Evolutionary conservation across 2,113 vertebrate genomes (phyloP).

Genomic region (Scytalopus superciliaris): DNA sequence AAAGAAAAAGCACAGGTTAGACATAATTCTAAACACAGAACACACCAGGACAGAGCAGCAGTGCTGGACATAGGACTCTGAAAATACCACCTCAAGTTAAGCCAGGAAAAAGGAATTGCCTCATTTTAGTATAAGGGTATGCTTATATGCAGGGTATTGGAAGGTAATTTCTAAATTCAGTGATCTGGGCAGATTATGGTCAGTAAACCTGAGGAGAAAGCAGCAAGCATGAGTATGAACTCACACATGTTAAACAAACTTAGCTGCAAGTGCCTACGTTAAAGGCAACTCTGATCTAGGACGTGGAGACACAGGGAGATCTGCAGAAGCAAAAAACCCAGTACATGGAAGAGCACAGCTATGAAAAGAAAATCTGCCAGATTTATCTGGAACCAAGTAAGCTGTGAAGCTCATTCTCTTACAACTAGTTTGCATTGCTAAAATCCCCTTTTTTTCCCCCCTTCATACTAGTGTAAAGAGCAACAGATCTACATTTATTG

Average conservation of each 20-base stretch:
- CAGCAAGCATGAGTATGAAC: background rate
- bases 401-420: slow-evolving; percentile 17
- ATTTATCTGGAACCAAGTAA: slow-evolving; percentile 46
- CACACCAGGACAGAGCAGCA: background rate
- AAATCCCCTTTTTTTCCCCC: background rate
- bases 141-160: background rate
- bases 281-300: background rate
- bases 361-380: background rate
- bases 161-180: background rate
- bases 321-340: background rate
- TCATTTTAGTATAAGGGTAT: background rate
- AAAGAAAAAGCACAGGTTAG: slow-evolving; percentile 8
- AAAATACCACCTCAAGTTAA: background rate
- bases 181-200: background rate
- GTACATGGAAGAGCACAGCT: background rate
- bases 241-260: background rate
- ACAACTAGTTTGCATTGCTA: slow-evolving; percentile 22
- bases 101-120: background rate
- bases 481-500: slow-evolving; percentile 42
- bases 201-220: background rate
- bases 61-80: background rate
- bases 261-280: background rate
- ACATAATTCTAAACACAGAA: background rate
- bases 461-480: background rate
- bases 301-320: background rate